Evolutionary conservation across 1,140 invertebrate species (phyloP), one percentile per base, ranked within the genome.

Genomic region (Drosophila dunni): DNA sequence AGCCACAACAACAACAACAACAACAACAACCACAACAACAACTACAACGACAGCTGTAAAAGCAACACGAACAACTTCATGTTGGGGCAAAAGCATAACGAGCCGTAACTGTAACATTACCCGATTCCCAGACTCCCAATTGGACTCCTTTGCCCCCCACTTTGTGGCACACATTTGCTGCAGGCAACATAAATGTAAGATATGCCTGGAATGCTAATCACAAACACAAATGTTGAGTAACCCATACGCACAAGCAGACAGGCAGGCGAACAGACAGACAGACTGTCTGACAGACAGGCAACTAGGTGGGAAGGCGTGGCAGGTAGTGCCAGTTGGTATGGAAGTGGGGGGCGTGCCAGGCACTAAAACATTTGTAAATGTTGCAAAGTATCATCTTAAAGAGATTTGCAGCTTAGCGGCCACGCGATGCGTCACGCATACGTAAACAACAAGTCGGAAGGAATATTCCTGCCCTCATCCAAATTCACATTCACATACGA

Each of bases 361-460:
- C 74, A 80, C 75, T 89, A 81, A 89, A 89, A 89, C 84, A 89
- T 89, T 89, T 89, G 84, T 89, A 89, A 89, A 89, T 89, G 84
- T 90, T 89, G 80, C 85, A 89, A 89, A 89, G 84, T 89, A 89
- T 89, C 84, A 89, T 89, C 84, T 89, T 89, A 89, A 89, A 89
- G 84, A 89, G 84, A 89, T 89, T 89, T 89, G 84, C 84, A 89
- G 84, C 84, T 89, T 89, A 89, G 84, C 84, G 80, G 81, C 84
- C 85, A 57, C 84, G 74, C 62, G 74, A 89, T 89, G 85, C 84
- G 84, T 90, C 69, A 90, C 85, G 84, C 84, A 89, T 89, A 89
- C 85, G 53, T 89, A 89, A 89, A 81, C 78, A 88, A 83, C 69
- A 66, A 50, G 65, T 61, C 72, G 70, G 40, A 50, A 64, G 57